Percentiles rank a stretch among this genome's conserved stretches.
Conservation (phyloP, 2,113 vertebrate genomes). For the Abramis brama region DNA sequence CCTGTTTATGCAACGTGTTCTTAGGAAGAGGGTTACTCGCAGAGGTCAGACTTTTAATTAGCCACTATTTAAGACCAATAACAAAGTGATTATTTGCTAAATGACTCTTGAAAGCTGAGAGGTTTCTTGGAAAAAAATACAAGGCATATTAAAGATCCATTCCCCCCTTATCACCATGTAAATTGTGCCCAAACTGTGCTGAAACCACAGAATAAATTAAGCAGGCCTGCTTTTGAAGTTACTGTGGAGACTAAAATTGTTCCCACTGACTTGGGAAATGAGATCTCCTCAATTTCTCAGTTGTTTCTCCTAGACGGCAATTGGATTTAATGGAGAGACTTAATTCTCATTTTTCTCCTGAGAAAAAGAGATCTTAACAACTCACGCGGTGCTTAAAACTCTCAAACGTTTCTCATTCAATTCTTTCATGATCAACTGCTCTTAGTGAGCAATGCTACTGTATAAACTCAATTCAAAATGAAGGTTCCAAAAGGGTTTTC, state of each 20-base stretch:
- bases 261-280: conserved; percentile 46
- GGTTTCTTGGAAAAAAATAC: conserved; percentile 49
- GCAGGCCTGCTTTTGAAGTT: conserved; percentile 61
- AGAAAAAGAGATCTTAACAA: not conserved
- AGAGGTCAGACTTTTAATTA: conserved; percentile 94
- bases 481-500: not conserved
- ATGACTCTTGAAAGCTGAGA: conserved; percentile 73
- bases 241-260: conserved; percentile 62
- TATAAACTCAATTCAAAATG: not conserved
- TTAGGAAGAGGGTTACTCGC: conserved; percentile 85
- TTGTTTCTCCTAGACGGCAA: not conserved
- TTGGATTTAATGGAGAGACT: not conserved
- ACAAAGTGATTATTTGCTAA: conserved; percentile 91
- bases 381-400: not conserved
- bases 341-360: not conserved
- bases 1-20: conserved; percentile 96
- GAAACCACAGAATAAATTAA: conserved; percentile 51
- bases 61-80: conserved; percentile 89
- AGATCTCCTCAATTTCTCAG: conserved; percentile 23
- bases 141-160: conserved; percentile 48
- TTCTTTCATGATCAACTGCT: not conserved
- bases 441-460: not conserved
- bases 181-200: conserved; percentile 51
- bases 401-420: not conserved
- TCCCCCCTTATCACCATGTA: conserved; percentile 38